phyloP scores from a whole-genome alignment of 2,888 invertebrate genomes.

The Cephus rjabovi region DNA sequence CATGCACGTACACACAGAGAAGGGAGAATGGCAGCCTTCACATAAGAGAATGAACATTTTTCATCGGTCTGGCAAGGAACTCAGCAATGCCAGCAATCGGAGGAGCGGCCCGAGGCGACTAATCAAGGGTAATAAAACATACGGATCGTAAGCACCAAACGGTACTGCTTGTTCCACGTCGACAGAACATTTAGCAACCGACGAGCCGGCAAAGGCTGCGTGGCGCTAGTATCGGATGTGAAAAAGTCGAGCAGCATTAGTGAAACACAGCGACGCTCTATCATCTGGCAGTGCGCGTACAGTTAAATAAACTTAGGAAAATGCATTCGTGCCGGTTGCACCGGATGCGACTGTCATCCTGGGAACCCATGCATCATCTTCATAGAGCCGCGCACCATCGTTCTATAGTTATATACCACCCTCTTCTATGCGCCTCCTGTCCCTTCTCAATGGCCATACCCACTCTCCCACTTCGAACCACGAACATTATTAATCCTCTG shows the following conservation, averaged over 20 bases:
- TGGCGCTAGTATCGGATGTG: neutral
- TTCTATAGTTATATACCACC: constrained; percentile 7
- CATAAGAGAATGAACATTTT: neutral
- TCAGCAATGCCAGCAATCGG: neutral
- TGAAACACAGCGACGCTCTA: constrained; percentile 4
- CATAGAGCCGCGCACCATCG: constrained; percentile 2
- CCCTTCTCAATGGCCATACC: constrained; percentile 12
- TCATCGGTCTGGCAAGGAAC: neutral
- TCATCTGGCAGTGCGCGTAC: constrained; percentile 1
- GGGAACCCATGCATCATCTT: constrained; percentile 52
- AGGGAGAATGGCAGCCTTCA: neutral
- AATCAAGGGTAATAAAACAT: constrained; percentile 2
- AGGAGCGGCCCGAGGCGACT: neutral
- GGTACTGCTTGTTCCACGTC: neutral
- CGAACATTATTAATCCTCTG: constrained; percentile 44
- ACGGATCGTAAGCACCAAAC: neutral
- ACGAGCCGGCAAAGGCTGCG: neutral
- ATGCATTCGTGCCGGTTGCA: constrained; percentile 15
- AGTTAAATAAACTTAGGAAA: constrained; percentile 6
- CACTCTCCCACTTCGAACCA: constrained; percentile 16
- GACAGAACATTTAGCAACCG: constrained; percentile 3
- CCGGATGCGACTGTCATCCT: constrained; percentile 53
- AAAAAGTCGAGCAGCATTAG: constrained; percentile 1
- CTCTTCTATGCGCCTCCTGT: constrained; percentile 19
- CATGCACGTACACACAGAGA: neutral